These are phyloP conservation scores for Physella acuta DNA, from an alignment of 1,140 invertebrate species.

Conservation along the genomic window DNA sequence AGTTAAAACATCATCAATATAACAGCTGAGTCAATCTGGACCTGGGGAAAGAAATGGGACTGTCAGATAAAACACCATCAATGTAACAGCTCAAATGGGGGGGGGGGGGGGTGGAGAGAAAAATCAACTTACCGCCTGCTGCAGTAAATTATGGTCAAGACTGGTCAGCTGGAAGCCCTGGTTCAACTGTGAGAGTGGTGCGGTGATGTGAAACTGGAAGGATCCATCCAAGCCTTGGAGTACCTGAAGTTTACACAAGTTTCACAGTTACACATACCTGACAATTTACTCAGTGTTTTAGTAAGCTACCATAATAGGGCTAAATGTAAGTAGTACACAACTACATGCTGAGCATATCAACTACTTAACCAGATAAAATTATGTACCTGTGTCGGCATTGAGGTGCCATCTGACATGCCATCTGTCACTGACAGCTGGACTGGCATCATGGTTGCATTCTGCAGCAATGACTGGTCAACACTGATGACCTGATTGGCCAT, in stretches of 20 bases:
- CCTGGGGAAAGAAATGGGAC: too few species aligned
- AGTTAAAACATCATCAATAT: too few species aligned
- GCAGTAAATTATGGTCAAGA: slow-evolving; percentile 56
- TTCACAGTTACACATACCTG: too few species aligned
- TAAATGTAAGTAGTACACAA: too few species aligned
- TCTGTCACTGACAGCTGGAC: slow-evolving; percentile 49
- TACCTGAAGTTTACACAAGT: slow-evolving; percentile 40
- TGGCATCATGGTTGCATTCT: slow-evolving; percentile 45
- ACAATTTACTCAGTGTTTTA: too few species aligned
- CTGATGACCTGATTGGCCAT: slow-evolving; percentile 48
- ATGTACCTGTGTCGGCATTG: slow-evolving; percentile 12
- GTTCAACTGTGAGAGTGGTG: slow-evolving; percentile 51
- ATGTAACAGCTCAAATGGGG: too few species aligned
- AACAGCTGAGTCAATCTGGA: too few species aligned
- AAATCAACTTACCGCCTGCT: too few species aligned
- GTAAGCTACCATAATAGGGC: too few species aligned
- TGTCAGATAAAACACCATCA: too few species aligned
- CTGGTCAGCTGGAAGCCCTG: slow-evolving; percentile 54
- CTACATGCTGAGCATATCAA: too few species aligned
- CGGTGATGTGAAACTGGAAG: slow-evolving; percentile 59
- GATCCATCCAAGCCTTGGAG: slow-evolving; percentile 49
- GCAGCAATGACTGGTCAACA: slow-evolving; percentile 48
- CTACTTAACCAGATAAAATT: neutral
- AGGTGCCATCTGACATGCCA: slow-evolving; percentile 30
- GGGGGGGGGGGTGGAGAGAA: too few species aligned